Base-by-base conservation (phyloP, 2,113 vertebrate genomes). In the Hyla sarda region DNA sequence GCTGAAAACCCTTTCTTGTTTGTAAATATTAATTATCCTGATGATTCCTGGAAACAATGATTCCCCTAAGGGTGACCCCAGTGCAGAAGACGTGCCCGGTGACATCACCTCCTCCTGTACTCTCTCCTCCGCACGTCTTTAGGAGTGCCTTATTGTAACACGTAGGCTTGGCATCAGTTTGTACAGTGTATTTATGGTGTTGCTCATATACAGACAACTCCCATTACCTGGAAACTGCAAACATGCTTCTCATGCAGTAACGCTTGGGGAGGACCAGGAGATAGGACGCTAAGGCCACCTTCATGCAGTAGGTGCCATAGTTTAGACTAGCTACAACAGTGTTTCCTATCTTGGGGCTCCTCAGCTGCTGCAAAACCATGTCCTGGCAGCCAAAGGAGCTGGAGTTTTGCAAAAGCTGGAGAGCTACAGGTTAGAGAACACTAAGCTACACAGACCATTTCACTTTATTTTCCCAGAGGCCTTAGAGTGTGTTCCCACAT, bases 1-100 rank as follows among this genome's bases (percentile, higher is more conserved):
- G n/a, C n/a, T n/a, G n/a, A n/a, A n/a, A n/a, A n/a, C n/a, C n/a
- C n/a, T n/a, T n/a, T n/a, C n/a, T n/a, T n/a, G n/a, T n/a, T n/a
- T n/a, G n/a, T n/a, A n/a, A n/a, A n/a, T n/a, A n/a, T n/a, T n/a
- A n/a, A n/a, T n/a, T n/a, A n/a, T n/a, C n/a, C 5, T 25, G 23
- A 48, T 3, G 72, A 23, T 74, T 23, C 41, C 72, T 67, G 62
- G 5, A 67, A 30, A 34, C 28, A 67, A 32, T 6, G 30, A 5
- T 37, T 69, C 73, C 50, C 73, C 73, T 75, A n/a, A 25, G 73
- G 74, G 48, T 73, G 47, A 77, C 65, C 74, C n/a, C 6, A 25
- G 10, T 76, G 48, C 17, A 17, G 48, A 32, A 8, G 48, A 77
- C 74, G 48, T 48, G 73, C 28, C 5, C 13, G 30, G 28, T 25